Conservation (phyloP, 2,797 vertebrate species). For the Phataginus tetradactyla region DNA sequence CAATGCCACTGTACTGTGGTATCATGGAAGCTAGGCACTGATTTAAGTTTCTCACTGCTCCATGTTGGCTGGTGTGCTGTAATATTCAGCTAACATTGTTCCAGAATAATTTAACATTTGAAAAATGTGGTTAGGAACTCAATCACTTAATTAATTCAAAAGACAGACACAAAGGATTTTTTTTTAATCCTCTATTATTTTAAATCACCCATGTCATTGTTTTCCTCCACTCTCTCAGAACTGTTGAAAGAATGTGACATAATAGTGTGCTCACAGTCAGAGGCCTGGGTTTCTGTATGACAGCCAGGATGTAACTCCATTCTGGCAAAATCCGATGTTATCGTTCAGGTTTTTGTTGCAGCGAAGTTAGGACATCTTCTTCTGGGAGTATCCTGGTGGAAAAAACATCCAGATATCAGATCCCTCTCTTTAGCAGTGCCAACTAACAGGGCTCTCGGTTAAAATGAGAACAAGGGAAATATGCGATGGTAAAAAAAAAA, state of each 20-base stretch:
- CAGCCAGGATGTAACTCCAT: conserved; percentile 58
- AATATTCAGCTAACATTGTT: not conserved
- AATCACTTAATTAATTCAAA: conserved; percentile 57
- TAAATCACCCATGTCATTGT: conserved; percentile 14
- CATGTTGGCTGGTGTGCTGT: not conserved
- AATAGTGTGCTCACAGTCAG: not conserved
- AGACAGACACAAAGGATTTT: conserved; percentile 36
- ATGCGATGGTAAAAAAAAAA: not conserved
- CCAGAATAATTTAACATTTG: conserved; percentile 38
- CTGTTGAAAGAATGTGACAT: conserved; percentile 58
- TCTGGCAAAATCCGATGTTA: conserved; percentile 60
- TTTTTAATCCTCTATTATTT: conserved; percentile 22
- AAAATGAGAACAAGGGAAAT: conserved; percentile 23
- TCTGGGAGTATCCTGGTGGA: conserved; percentile 46
- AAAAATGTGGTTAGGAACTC: conserved; percentile 45
- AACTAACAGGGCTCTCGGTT: not conserved
- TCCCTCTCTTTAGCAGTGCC: conserved; percentile 15
- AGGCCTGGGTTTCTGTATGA: conserved; percentile 35
- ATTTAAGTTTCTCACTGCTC: not conserved
- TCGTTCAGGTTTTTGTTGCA: conserved; percentile 58
- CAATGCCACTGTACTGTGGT: not conserved
- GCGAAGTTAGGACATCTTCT: conserved; percentile 63
- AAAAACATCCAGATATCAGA: conserved; percentile 57
- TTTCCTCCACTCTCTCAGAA: conserved; percentile 7
- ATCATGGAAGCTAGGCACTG: not conserved